These are phyloP conservation scores for Leptonema lineaticorne DNA, from an alignment of 1,140 invertebrate genomes.

Conservation along the genomic window DNA sequence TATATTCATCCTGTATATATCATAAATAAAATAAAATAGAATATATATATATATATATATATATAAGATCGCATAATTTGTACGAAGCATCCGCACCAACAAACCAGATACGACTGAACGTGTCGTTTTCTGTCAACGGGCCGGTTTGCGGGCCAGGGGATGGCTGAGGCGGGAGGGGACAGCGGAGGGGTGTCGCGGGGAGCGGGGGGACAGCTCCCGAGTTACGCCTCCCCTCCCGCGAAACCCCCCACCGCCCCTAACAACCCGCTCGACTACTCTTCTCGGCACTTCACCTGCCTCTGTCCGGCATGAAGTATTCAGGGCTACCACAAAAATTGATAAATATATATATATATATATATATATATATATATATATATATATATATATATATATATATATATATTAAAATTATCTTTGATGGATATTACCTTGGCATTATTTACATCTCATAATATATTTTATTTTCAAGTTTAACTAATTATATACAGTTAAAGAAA, in stretches of 20 bases:
- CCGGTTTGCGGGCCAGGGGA: slow-evolving; percentile 8
- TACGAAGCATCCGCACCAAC: neutral
- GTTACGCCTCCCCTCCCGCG: slow-evolving; percentile 33
- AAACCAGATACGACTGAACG: neutral
- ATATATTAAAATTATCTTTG: too few species aligned
- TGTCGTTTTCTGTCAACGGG: slow-evolving; percentile 2
- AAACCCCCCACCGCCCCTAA: slow-evolving; percentile 43
- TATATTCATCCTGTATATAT: too few species aligned
- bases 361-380: too few species aligned
- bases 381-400: too few species aligned
- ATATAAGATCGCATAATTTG: too few species aligned
- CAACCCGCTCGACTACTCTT: slow-evolving; percentile 40
- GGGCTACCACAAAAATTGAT: slow-evolving; percentile 17
- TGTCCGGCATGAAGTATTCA: slow-evolving; percentile 39
- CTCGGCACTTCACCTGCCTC: slow-evolving; percentile 44
- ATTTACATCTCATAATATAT: too few species aligned
- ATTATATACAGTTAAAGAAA: too few species aligned
- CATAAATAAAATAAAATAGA: too few species aligned
- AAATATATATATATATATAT: too few species aligned
- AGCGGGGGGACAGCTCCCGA: slow-evolving; percentile 37
- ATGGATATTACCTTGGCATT: too few species aligned
- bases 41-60: too few species aligned
- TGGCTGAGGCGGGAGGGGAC: slow-evolving; percentile 26
- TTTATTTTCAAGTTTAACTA: too few species aligned
- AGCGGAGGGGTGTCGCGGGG: slow-evolving; percentile 33